Conservation (phyloP, 2,113 vertebrate genomes). For the Microtus ochrogaster region DNA sequence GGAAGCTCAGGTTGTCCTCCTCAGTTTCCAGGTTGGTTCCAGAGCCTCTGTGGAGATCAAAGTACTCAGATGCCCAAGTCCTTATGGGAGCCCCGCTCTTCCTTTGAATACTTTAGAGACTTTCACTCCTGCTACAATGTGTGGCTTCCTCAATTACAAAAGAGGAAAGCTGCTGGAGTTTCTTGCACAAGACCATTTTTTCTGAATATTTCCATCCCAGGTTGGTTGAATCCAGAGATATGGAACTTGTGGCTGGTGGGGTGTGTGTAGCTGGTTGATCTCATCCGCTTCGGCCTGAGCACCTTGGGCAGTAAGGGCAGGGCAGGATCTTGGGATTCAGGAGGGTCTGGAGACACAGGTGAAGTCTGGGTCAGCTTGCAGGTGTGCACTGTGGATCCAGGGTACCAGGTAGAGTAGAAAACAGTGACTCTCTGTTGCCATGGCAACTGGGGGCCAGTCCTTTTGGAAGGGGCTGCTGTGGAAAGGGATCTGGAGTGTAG, state of each 20-base stretch:
- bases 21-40: too few relatives aligned
- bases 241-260: background rate
- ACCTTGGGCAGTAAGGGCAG: background rate
- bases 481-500: background rate
- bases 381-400: too few relatives aligned
- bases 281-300: background rate
- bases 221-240: background rate
- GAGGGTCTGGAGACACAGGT: background rate
- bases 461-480: background rate
- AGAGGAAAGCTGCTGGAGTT: background rate
- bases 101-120: background rate
- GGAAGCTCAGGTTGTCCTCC: background rate
- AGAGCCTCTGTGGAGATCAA: background rate
- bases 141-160: too few relatives aligned
- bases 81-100: rapidly evolving
- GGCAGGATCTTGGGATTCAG: background rate
- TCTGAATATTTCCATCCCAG: background rate
- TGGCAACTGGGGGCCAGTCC: background rate
- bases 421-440: background rate
- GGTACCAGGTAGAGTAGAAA: background rate
- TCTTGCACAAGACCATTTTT: background rate
- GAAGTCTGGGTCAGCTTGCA: background rate
- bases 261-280: background rate
- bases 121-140: background rate
- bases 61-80: background rate